Evolutionary conservation across 2,888 invertebrate genomes (phyloP).

Genomic region (Gymnocheta viridis): DNA sequence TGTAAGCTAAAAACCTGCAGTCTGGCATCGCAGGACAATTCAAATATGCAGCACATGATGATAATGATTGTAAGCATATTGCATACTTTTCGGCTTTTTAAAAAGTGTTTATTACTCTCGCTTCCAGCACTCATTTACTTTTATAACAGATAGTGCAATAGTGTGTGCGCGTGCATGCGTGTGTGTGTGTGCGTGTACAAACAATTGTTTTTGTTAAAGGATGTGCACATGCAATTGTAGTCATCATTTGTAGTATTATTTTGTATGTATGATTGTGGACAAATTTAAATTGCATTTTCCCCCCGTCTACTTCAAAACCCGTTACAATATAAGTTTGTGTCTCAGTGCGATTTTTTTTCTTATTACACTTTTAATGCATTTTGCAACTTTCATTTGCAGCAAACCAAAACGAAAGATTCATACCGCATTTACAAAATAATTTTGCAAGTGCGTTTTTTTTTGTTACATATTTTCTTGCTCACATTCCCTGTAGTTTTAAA

Average conservation of each 20-base stretch:
- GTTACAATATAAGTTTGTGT: conserved; percentile 25
- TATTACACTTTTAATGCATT: not conserved
- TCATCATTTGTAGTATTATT: conserved; percentile 49
- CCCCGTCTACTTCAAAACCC: conserved; percentile 33
- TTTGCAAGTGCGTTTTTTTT: not conserved
- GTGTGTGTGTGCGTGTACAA: conserved; percentile 9
- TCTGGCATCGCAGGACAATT: conserved; percentile 33
- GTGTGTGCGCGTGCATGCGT: not conserved
- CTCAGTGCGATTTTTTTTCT: not conserved
- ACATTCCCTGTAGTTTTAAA: conserved; percentile 53
- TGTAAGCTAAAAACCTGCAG: no score
- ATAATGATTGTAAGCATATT: conserved; percentile 69
- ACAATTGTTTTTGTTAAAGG: conserved; percentile 11
- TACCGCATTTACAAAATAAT: conserved; percentile 34
- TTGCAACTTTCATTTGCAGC: conserved; percentile 43
- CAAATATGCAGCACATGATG: conserved; percentile 53
- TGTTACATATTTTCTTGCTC: not conserved
- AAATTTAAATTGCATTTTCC: conserved; percentile 65
- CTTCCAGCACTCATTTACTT: conserved; percentile 64
- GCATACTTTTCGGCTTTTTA: conserved; percentile 72
- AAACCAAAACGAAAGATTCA: conserved; percentile 23
- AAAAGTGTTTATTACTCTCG: conserved; percentile 69
- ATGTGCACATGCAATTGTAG: not conserved
- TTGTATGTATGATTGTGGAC: conserved; percentile 52
- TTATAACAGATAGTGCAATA: not conserved